These are phyloP conservation scores for Torymus aiolomorphi DNA, from an alignment of 2,888 invertebrate species.

Conservation along the genomic window DNA sequence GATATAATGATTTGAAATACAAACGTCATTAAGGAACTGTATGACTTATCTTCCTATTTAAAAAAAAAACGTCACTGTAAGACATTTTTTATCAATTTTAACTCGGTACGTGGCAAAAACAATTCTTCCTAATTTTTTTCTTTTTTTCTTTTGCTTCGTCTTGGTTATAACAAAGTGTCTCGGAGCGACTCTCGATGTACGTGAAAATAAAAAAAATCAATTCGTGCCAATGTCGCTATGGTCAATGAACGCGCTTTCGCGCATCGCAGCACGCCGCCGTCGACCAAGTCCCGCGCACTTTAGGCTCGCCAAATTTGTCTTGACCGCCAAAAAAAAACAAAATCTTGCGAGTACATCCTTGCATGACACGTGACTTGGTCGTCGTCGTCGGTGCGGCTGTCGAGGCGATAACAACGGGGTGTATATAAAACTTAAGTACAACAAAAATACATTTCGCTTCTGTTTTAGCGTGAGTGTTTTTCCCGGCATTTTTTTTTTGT, in stretches of 20 bases:
- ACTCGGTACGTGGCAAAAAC: conserved; percentile 45
- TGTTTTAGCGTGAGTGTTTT: conserved; percentile 58
- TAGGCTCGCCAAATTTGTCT: background rate
- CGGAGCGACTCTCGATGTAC: conserved; percentile 51
- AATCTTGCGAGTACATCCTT: no score
- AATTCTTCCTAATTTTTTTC: background rate
- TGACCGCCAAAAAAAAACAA: background rate
- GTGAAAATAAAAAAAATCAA: conserved; percentile 49
- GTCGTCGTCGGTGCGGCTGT: conserved; percentile 45
- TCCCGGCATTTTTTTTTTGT: conserved; percentile 49
- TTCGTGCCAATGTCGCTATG: conserved; percentile 47
- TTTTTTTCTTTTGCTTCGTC: conserved; percentile 29
- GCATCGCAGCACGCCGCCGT: conserved; percentile 30
- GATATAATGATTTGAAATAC: conserved; percentile 70
- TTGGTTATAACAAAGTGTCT: conserved; percentile 48
- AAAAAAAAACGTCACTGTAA: conserved; percentile 65
- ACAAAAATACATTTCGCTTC: conserved; percentile 62
- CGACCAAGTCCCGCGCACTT: background rate
- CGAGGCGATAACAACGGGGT: conserved; percentile 58
- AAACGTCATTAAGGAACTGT: conserved; percentile 73
- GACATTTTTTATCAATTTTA: conserved; percentile 46
- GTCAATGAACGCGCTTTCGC: conserved; percentile 12
- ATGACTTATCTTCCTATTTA: conserved; percentile 67
- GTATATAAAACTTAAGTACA: conserved; percentile 66
- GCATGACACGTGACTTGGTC: background rate